Evolutionary conservation across 2,797 vertebrate species (phyloP), one percentile per base, ranked within the genome.

Genomic region (Taeniopygia guttata): DNA sequence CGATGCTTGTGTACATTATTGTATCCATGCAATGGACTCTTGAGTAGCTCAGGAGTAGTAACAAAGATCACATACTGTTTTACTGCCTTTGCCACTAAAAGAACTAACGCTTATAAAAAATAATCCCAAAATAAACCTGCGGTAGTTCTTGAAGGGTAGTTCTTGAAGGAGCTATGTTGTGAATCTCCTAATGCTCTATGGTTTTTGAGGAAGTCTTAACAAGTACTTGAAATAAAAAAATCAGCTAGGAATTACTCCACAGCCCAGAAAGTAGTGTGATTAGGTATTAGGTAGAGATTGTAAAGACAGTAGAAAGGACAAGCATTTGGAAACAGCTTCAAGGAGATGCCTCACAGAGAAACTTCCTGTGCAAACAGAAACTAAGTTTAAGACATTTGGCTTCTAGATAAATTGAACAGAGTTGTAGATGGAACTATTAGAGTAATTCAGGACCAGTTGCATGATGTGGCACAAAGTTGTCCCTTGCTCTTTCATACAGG

Each of bases 401-500:
- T 74, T 87, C 20, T 59, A 76, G 26, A 27, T 64, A 34, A 80
- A 75, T 26, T 36, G 23, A 64, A 68, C 2, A 38, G 11, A 6
- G 12, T 6, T 74, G 26, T 27, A 81, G 42, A 55, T 81, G 13
- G 21, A 72, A 16, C 8, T 25, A 8, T 11, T 48, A 26, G 27
- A 46, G 20, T 40, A 43, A 17, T 5, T 42, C 15, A 34, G 25
- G 48, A 54, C 46, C 14, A n/a, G 13, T 73, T 54, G 42, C 12
- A 18, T 27, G 10, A 23, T 43, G 5, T 36, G 25, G 30, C 29
- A 59, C 29, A 26, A n/a, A 6, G 16, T 56, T 79, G 56, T 62
- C 29, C 45, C 32, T 86, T 63, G 23, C 30, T 78, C 54, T 87
- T 90, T 69, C 69, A 9, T 83, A 34, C 60, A 98, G 98, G 98